Conservation (phyloP, 2,888 invertebrate genomes). For the Cephus nigrinus region DNA sequence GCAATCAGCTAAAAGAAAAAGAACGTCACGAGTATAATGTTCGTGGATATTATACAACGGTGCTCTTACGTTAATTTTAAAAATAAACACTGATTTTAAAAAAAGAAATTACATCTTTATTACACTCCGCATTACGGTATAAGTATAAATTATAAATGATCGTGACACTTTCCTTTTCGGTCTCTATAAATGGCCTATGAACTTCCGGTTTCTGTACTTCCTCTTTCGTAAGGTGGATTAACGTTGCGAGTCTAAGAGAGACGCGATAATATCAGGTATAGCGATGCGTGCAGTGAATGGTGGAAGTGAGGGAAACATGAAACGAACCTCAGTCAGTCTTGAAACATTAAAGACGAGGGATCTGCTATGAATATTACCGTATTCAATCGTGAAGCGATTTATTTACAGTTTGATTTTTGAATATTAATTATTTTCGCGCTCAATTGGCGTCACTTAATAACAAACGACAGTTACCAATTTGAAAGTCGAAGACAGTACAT, state of each 20-base stretch:
- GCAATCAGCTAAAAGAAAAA: no score
- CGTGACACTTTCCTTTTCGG: slow-evolving; percentile 2
- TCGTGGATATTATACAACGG: no score
- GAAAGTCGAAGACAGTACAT: neutral
- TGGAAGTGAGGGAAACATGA: neutral
- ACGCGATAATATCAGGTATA: neutral
- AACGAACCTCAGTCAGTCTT: neutral
- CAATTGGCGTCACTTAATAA: neutral
- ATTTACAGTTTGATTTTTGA: neutral
- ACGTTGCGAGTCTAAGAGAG: neutral
- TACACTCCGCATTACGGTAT: neutral
- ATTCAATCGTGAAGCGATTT: neutral
- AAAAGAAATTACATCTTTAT: neutral
- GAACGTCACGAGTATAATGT: no score
- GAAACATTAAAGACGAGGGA: neutral
- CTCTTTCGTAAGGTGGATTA: neutral
- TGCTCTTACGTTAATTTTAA: neutral
- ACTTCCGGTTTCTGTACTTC: neutral
- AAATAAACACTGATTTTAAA: neutral
- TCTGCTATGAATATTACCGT: neutral
- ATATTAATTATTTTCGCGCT: neutral
- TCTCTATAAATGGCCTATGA: neutral
- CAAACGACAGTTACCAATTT: neutral
- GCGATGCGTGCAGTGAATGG: neutral
- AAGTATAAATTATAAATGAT: neutral